Evolutionary conservation across 2,888 invertebrate genomes (phyloP), one percentile per base, ranked within the genome.

Genomic region (Drosophila borealis): DNA sequence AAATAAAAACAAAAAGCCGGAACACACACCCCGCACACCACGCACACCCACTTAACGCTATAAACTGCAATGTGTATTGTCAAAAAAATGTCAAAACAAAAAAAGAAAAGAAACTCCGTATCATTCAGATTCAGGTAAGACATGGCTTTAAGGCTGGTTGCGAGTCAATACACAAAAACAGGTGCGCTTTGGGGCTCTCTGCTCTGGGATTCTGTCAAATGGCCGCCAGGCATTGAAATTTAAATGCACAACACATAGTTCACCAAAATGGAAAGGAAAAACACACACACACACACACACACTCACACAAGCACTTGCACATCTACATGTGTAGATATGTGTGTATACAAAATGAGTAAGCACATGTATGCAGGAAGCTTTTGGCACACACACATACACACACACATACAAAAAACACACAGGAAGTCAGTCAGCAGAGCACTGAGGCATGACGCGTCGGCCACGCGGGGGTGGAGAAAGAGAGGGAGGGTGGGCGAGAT

Each of bases 201-300:
- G 37, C 33, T 11, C 19, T 19, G 54, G 48, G 49, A 34, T 10
- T 41, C 49, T 65, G 49, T 51, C 68, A 69, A 68, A 69, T 63
- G 37, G 88, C 81, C 76, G 62, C 50, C 68, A 78, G 81, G 65
- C 81, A 83, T 69, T 70, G 69, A 81, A 88, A 88, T 85, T 88
- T 83, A 87, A 88, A 88, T 85, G 89, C 89, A 73, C 87, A 87
- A 69, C 87, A 72, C 74, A 86, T 83, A 86, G 87, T 79, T 72
- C 48, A 62, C 64, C 13, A 62, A 77, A 57, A 79, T 73, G 61
- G 63, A 68, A 74, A 65, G 46, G 53, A 67, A 48, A 59, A 34
- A 37, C 39, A 25, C 33, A 48, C n/a, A 48, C 11, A 55, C 36
- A 63, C 41, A 36, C n/a, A n/a, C n/a, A 37, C 39, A 25, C 33